These are phyloP conservation scores for Manduca sexta DNA, from an alignment of 1,140 invertebrate species.

Conservation along the genomic window DNA sequence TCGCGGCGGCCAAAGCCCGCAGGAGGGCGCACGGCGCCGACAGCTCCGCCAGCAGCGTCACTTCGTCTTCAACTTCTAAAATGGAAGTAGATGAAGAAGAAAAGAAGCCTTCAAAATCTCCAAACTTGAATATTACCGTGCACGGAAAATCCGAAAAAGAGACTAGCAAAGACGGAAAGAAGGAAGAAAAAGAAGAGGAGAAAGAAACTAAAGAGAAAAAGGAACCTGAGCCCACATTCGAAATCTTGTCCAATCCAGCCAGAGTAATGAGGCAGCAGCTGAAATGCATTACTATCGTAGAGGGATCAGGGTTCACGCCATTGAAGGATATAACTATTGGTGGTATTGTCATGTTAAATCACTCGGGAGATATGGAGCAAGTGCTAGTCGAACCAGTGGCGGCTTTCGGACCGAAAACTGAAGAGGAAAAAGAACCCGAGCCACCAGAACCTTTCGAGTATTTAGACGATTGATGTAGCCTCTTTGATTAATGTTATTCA, in stretches of 20 bases:
- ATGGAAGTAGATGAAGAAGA: conserved; percentile 84
- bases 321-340: conserved; percentile 95
- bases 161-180: conserved; percentile 65
- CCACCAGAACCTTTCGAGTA: conserved; percentile 98
- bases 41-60: conserved; percentile 42
- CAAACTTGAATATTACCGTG: conserved; percentile 75
- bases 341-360: conserved; percentile 96
- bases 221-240: conserved; percentile 90
- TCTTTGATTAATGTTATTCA: conserved; percentile 20
- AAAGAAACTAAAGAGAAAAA: conserved; percentile 81
- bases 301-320: conserved; percentile 86
- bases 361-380: conserved; percentile 85
- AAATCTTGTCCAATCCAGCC: conserved; percentile 95
- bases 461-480: conserved; percentile 81
- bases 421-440: conserved; percentile 96
- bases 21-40: conserved; percentile 82
- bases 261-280: conserved; percentile 94
- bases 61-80: conserved; percentile 75
- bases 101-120: conserved; percentile 75
- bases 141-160: conserved; percentile 74
- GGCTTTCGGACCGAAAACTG: conserved; percentile 93
- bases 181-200: conserved; percentile 74
- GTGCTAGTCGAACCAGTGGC: conserved; percentile 96
- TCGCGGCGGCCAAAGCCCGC: conserved; percentile 90
- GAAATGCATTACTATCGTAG: conserved; percentile 88